Conservation (phyloP, 1,140 invertebrate genomes). For the Tyrophagus putrescentiae region DNA sequence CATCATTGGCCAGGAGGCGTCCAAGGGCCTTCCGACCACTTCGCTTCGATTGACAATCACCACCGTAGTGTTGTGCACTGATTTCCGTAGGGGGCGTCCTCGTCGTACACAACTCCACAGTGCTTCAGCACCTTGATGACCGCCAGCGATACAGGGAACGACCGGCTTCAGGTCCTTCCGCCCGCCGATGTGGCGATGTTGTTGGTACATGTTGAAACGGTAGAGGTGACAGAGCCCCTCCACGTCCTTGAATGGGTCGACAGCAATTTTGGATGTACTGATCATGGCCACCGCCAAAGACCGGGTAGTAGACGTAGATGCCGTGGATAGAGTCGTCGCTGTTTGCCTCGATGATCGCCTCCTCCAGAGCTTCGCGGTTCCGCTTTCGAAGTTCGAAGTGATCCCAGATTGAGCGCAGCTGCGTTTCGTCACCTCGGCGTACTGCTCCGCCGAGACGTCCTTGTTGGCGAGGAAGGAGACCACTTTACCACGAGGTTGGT, state of each 20-base stretch:
- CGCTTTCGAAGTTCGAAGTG: slow-evolving; percentile 18
- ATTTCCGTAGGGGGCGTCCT: slow-evolving; percentile 20
- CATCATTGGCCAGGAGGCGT: slow-evolving; percentile 22
- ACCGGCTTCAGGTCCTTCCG: slow-evolving; percentile 18
- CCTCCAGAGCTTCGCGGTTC: slow-evolving; percentile 20
- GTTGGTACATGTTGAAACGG: slow-evolving; percentile 24
- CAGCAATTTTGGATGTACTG: slow-evolving; percentile 24
- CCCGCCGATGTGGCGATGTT: slow-evolving; percentile 19
- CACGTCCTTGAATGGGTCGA: slow-evolving; percentile 21
- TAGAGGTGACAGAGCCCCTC: slow-evolving; percentile 22
- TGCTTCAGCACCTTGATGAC: slow-evolving; percentile 22
- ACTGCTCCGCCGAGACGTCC: slow-evolving; percentile 18
- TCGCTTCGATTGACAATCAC: slow-evolving; percentile 23
- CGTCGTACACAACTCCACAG: slow-evolving; percentile 21
- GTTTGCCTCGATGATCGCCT: slow-evolving; percentile 20
- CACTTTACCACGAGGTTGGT: neutral
- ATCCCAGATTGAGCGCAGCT: slow-evolving; percentile 19
- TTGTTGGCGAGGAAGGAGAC: slow-evolving; percentile 21
- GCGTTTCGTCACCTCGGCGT: slow-evolving; percentile 16
- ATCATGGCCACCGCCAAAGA: slow-evolving; percentile 23
- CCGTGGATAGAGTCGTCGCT: slow-evolving; percentile 19
- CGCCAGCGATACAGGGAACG: slow-evolving; percentile 23
- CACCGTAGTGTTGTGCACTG: slow-evolving; percentile 20
- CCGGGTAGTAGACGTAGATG: slow-evolving; percentile 22
- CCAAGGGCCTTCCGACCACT: slow-evolving; percentile 22